Evolutionary conservation across 2,113 vertebrate species (phyloP).

Genomic region (Datnioides undecimradiatus): DNA sequence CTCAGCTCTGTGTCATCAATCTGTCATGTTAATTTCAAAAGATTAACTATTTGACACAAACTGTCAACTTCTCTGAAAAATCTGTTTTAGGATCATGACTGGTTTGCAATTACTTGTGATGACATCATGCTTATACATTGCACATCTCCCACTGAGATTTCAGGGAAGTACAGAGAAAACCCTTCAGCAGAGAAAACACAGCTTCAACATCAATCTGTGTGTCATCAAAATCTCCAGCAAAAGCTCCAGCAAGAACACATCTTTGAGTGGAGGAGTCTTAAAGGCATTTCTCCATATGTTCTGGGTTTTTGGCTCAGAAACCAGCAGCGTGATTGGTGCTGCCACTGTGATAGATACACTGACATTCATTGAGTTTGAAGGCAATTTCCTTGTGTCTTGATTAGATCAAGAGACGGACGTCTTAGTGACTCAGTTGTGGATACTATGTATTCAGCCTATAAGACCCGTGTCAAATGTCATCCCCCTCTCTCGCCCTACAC

Average conservation of each 20-base stretch:
- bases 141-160: slow-evolving; percentile 3
- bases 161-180: not conserved
- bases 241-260: not conserved
- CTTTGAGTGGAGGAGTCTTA: not conserved
- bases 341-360: slow-evolving; percentile 26
- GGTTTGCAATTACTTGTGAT: not conserved
- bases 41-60: slow-evolving; percentile 15
- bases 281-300: not conserved
- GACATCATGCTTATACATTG: not conserved
- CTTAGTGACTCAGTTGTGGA: slow-evolving; percentile 9
- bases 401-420: slow-evolving; percentile 47
- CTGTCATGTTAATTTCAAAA: slow-evolving; percentile 26
- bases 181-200: not conserved
- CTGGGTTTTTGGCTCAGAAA: slow-evolving; percentile 8
- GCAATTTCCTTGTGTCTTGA: slow-evolving; percentile 64
- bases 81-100: not conserved
- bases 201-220: not conserved
- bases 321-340: slow-evolving; percentile 23
- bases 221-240: not conserved
- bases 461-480: slow-evolving; percentile 12
- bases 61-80: not conserved
- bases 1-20: not conserved
- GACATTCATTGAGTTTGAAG: slow-evolving; percentile 49
- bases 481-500: slow-evolving; percentile 1
- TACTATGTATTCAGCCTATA: slow-evolving; percentile 25